phyloP scores from a whole-genome alignment of 2,113 vertebrate genomes.

The Microcebus tavaratra region DNA sequence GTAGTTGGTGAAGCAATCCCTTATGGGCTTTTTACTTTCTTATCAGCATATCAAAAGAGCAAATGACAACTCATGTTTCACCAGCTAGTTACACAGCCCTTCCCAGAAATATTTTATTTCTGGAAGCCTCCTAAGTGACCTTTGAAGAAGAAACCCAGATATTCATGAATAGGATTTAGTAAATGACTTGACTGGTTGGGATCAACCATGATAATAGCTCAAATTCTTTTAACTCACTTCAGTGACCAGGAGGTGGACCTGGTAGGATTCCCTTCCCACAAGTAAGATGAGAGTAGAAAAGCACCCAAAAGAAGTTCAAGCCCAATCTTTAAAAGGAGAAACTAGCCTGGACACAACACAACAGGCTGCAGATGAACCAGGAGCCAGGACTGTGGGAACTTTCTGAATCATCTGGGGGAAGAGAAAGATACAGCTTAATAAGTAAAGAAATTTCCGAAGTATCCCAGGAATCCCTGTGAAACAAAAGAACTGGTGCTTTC shows the following conservation, averaged over 20 bases:
- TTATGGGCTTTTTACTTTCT: neutral
- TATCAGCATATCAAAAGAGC: neutral
- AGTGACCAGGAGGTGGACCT: neutral
- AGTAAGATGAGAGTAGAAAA: neutral
- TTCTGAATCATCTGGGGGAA: neutral
- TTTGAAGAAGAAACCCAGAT: conserved; percentile 41
- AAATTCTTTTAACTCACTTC: neutral
- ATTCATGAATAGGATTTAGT: neutral
- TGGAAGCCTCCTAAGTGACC: neutral
- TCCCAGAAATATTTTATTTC: neutral
- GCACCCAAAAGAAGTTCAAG: neutral
- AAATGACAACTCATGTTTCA: neutral
- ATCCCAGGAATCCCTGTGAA: neutral
- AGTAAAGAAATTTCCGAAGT: neutral
- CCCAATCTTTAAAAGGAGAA: neutral
- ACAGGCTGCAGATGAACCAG: neutral
- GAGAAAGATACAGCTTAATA: neutral
- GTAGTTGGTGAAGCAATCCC: neutral
- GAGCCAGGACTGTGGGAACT: neutral
- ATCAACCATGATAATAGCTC: neutral
- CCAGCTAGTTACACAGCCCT: neutral
- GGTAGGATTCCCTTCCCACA: neutral
- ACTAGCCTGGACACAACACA: neutral
- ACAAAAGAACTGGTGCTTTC: neutral
- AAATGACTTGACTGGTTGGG: neutral